A percentile compares a stretch with the other conserved stretches of the same genome.
phyloP scores from a whole-genome alignment of 23 tunicate species.

The Halocynthia aurantium region DNA sequence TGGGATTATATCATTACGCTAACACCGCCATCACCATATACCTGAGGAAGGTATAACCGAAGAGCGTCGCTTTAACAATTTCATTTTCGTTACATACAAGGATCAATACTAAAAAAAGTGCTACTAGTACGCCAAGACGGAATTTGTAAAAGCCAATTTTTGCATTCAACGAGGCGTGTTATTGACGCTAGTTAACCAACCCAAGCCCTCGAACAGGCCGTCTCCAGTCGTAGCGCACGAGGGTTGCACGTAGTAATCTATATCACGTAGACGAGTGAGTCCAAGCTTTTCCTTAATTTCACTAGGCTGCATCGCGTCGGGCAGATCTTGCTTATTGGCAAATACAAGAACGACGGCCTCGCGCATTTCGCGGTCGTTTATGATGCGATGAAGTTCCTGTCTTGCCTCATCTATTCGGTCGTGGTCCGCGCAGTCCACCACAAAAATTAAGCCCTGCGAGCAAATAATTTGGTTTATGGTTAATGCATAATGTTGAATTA shows the following conservation, averaged over 20 bases:
- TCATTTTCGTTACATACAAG: no score
- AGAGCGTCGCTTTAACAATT: no score
- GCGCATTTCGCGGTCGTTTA: constrained; percentile 90
- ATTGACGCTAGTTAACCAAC: constrained; percentile 60
- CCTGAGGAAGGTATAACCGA: no score
- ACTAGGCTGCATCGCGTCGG: constrained; percentile 73
- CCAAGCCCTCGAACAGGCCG: constrained; percentile 74
- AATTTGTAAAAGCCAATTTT: no score
- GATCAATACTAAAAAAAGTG: no score
- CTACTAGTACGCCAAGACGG: no score
- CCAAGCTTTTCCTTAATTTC: constrained; percentile 65
- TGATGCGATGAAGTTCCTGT: constrained; percentile 68
- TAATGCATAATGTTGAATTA: not conserved
- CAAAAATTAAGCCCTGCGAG: constrained; percentile 81
- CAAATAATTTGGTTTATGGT: not conserved
- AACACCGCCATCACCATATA: no score
- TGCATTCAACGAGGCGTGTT: no score
- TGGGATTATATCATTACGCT: no score
- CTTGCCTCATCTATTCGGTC: constrained; percentile 95
- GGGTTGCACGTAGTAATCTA: constrained; percentile 93
- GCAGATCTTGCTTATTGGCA: constrained; percentile 97
- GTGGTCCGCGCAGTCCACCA: constrained; percentile 89
- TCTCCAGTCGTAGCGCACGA: constrained; percentile 91
- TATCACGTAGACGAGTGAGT: constrained; percentile 40
- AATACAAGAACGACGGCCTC: constrained; percentile 85